Conservation (phyloP, 2,797 vertebrate genomes). For the Pristis pectinata region DNA sequence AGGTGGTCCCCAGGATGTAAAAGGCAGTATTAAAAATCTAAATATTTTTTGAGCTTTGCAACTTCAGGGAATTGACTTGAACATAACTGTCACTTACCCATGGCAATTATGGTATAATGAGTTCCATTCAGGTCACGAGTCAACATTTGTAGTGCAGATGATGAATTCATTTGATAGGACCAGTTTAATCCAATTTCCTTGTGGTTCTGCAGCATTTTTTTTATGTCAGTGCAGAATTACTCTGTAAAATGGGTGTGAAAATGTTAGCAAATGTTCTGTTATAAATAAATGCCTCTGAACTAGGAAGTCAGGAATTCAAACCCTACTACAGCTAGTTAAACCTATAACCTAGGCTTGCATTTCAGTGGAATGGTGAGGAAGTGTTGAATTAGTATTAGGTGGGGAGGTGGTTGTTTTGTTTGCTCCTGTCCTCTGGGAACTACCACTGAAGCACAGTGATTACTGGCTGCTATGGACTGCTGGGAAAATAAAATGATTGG, state of each 20-base stretch:
- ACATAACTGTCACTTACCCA: neutral
- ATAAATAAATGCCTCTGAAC: neutral
- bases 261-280: neutral
- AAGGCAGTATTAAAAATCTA: neutral
- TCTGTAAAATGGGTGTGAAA: neutral
- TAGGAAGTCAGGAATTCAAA: neutral
- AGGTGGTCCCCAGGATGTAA: neutral
- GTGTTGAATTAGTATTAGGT: neutral
- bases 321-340: neutral
- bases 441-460: neutral
- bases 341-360: neutral
- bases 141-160: neutral
- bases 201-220: neutral
- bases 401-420: neutral
- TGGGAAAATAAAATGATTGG: neutral
- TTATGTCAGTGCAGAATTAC: neutral
- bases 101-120: neutral
- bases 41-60: neutral
- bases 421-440: neutral
- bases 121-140: neutral
- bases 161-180: neutral
- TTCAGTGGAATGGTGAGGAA: neutral
- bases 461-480: neutral
- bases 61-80: neutral
- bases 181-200: neutral